These are phyloP conservation scores for Cosmopolites sordidus DNA, from an alignment of 2,888 invertebrate species.

Conservation along the genomic window DNA sequence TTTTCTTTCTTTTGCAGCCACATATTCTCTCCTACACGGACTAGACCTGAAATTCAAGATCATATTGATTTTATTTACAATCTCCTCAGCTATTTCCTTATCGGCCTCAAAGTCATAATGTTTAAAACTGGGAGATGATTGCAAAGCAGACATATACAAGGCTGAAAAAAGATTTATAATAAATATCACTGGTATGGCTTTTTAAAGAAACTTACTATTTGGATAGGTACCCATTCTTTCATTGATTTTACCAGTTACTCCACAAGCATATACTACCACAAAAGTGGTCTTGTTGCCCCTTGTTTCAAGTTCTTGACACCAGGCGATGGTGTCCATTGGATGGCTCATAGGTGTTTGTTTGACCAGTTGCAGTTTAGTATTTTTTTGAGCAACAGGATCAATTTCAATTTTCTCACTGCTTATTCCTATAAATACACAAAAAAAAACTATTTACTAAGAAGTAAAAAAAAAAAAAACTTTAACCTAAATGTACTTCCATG, in stretches of 20 bases:
- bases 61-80: slow-evolving; percentile 81
- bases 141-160: slow-evolving; percentile 35
- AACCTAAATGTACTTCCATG: slow-evolving; percentile 70
- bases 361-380: slow-evolving; percentile 54
- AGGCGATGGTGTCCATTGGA: slow-evolving; percentile 81
- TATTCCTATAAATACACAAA: slow-evolving; percentile 54
- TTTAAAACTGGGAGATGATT: slow-evolving; percentile 64
- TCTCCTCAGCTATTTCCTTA: slow-evolving; percentile 69
- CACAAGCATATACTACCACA: slow-evolving; percentile 62
- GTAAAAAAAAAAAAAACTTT: background rate
- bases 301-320: slow-evolving; percentile 79
- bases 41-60: slow-evolving; percentile 80
- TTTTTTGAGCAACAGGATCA: slow-evolving; percentile 70
- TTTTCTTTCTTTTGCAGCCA: slow-evolving; percentile 70
- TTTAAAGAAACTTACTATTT: slow-evolving; percentile 14
- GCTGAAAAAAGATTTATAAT: slow-evolving; percentile 28
- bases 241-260: slow-evolving; percentile 18
- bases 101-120: slow-evolving; percentile 87
- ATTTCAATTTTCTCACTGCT: slow-evolving; percentile 90
- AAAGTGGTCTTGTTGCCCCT: slow-evolving; percentile 70
- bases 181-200: background rate
- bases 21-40: slow-evolving; percentile 75
- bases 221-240: slow-evolving; percentile 14
- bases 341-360: slow-evolving; percentile 77
- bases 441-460: background rate